These are phyloP conservation scores for Matsumyia berberina DNA, from an alignment of 2,888 invertebrate species.

Conservation along the genomic window DNA sequence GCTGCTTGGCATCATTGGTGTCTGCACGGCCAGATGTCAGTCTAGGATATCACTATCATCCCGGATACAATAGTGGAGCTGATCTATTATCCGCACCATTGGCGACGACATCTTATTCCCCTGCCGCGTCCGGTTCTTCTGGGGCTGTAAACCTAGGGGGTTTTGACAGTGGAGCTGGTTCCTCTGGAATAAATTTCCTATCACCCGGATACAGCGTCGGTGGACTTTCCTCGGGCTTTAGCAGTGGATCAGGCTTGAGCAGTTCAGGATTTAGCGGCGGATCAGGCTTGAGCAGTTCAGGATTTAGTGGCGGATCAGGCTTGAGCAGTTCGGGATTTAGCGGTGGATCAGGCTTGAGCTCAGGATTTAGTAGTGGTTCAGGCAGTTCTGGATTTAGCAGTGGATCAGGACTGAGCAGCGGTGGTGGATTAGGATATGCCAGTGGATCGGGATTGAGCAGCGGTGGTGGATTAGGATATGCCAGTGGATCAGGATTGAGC, in stretches of 20 bases:
- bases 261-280: not conserved
- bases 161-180: slow-evolving; percentile 5
- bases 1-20: slow-evolving; percentile 77
- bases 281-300: not conserved
- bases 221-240: slow-evolving; percentile 12
- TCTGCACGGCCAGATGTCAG: slow-evolving; percentile 81
- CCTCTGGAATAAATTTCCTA: slow-evolving; percentile 19
- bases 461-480: not conserved
- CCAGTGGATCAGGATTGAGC: slow-evolving; percentile 2
- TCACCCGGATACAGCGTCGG: slow-evolving; percentile 43
- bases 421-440: not conserved
- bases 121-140: slow-evolving; percentile 78
- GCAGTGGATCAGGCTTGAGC: slow-evolving; percentile 11
- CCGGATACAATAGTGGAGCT: slow-evolving; percentile 78
- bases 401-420: slow-evolving; percentile 4
- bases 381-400: slow-evolving; percentile 44
- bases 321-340: slow-evolving; percentile 11
- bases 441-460: slow-evolving; percentile 14
- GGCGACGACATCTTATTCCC: slow-evolving; percentile 78
- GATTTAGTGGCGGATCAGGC: slow-evolving; percentile 13
- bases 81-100: slow-evolving; percentile 77
- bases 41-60: slow-evolving; percentile 80
- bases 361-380: not conserved
- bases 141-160: not conserved
- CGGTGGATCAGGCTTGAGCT: not conserved